Percentiles rank a stretch among this genome's conserved stretches.
Conservation (phyloP, 2,797 vertebrate genomes). For the Thunnus albacares region DNA sequence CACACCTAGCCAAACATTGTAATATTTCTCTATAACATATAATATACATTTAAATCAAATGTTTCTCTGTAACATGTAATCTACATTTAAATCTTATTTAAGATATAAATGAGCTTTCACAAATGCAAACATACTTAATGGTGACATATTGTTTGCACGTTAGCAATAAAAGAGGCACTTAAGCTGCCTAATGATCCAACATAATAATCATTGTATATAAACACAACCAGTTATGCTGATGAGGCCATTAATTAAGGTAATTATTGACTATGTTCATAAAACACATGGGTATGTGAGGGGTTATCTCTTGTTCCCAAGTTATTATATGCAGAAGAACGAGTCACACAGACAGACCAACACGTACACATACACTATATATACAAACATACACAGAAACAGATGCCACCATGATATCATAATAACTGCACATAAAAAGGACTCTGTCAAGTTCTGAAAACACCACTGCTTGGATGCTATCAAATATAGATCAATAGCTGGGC, state of each 20-base stretch:
- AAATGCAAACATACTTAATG: constrained; percentile 19
- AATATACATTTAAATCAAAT: background rate
- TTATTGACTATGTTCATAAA: constrained; percentile 44
- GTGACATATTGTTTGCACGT: constrained; percentile 44
- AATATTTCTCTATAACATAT: background rate
- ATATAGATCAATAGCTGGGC: constrained; percentile 41
- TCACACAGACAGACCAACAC: background rate
- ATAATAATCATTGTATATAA: constrained; percentile 49
- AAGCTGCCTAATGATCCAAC: constrained; percentile 44
- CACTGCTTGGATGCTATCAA: constrained; percentile 30
- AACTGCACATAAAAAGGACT: constrained; percentile 40
- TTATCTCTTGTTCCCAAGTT: constrained; percentile 31
- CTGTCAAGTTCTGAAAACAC: constrained; percentile 24
- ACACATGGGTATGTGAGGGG: constrained; percentile 21
- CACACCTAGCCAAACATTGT: constrained; percentile 3
- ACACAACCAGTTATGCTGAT: constrained; percentile 41
- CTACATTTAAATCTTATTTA: background rate
- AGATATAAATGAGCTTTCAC: constrained; percentile 2
- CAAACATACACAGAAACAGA: constrained; percentile 30
- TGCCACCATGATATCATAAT: constrained; percentile 37
- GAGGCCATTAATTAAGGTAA: constrained; percentile 46
- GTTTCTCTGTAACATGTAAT: background rate
- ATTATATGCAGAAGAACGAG: constrained; percentile 17
- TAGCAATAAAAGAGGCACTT: constrained; percentile 25
- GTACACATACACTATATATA: background rate